Evolutionary conservation across 2,797 vertebrate genomes (phyloP).

Genomic region (Mormyrus hasselquistii): DNA sequence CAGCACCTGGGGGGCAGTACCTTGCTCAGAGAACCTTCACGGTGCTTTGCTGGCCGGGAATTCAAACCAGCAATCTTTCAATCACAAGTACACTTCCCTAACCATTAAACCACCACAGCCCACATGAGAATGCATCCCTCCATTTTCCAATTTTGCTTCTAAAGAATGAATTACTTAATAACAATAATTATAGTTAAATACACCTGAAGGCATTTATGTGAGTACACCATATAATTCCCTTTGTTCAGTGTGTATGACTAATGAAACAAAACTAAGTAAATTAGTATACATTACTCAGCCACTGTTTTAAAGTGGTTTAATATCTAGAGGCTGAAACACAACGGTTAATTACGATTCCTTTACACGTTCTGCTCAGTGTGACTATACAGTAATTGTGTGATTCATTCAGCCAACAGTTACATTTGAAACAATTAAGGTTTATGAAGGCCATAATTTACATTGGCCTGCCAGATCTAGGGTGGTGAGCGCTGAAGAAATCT

Average conservation of each 20-base stretch:
- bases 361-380: not conserved
- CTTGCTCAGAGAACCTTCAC: not conserved
- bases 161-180: not conserved
- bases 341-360: not conserved
- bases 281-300: not conserved
- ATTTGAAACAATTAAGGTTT: not conserved
- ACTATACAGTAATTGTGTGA: not conserved
- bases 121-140: slow-evolving; percentile 20
- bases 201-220: not conserved
- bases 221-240: not conserved
- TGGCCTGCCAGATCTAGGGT: not conserved
- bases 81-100: not conserved
- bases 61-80: not conserved
- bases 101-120: not conserved
- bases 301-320: not conserved
- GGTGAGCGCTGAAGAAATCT: not conserved
- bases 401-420: not conserved
- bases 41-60: not conserved
- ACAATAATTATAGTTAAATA: not conserved
- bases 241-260: not conserved
- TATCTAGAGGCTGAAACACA: not conserved
- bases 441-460: not conserved
- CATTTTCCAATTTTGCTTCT: slow-evolving; percentile 19
- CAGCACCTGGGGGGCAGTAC: not conserved
- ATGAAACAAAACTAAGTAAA: not conserved